Base-by-base conservation (phyloP, 2,113 vertebrate genomes). In the Reinhardtius hippoglossoides region DNA sequence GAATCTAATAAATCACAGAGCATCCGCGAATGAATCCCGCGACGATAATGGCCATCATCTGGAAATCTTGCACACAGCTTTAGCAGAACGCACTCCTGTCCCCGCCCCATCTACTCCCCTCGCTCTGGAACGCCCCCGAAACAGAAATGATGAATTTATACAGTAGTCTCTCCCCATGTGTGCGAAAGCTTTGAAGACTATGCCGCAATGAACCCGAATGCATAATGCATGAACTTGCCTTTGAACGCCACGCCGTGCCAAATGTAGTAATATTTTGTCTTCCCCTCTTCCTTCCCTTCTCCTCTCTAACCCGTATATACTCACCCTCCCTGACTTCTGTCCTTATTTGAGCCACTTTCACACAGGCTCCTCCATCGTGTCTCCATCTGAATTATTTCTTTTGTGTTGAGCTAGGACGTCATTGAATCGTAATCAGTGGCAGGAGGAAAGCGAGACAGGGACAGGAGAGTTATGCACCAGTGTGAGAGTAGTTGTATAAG, bases 191-290 rank as follows among this genome's bases (percentile, higher is more conserved):
- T 89, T 85, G 81, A 89, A 88, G 84, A 84, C 83, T 66, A 5
- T 67, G 74, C 86, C 65, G 88, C 88, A 81, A 83, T 83, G 74
- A 85, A 83, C 75, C 67, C 4, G 27, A 0, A 85, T 92, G 79
- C 86, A 92, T 92, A 82, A 92, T 90, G 81, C 85, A 92, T 90
- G 82, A 84, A 60, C 57, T 48, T 37, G 16, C 67, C 66, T 89
- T 85, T 76, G 81, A 89, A 81, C 42, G 2, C 26, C 67, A 68
- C 20, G 63, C 67, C 4, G 62, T 42, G 20, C 64, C 71, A 89
- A 82, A 82, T 65, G 76, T 76, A 67, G 71, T 84, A 67, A 82
- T 85, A 83, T 81, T 87, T 78, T 67, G 66, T 75, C 74, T 54
- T 63, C 71, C 54, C 58, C 46, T 66, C 71, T 50, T 70, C 65